A percentile compares a stretch with the other conserved stretches of the same genome.
Evolutionary conservation across 92 coral and sea anemone genomes (phyloP).

Genomic region (Plumapathes pennacea): DNA sequence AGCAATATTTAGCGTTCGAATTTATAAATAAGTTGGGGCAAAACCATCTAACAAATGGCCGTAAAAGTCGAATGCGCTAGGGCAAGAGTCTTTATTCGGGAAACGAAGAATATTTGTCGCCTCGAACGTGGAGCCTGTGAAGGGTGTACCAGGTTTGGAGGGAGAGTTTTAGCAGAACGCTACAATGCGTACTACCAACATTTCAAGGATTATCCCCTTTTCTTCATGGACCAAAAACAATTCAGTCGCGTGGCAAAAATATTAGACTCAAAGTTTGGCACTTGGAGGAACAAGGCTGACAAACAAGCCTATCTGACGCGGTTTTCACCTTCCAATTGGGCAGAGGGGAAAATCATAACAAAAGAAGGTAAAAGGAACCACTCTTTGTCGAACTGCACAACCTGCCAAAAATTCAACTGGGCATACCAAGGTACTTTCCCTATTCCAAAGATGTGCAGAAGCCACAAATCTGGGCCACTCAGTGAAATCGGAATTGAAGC

Average conservation of each 20-base stretch:
- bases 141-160: conserved; percentile 12
- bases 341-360: conserved; percentile 7
- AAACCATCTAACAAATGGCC: conserved; percentile 7
- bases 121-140: not conserved
- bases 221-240: conserved; percentile 4
- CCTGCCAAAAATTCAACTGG: conserved; percentile 12
- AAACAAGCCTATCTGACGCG: conserved; percentile 6
- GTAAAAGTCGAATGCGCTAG: conserved; percentile 21
- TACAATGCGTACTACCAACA: conserved; percentile 10
- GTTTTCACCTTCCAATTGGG: conserved; percentile 7
- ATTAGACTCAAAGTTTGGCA: conserved; percentile 6
- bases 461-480: not conserved
- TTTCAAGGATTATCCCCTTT: conserved; percentile 20
- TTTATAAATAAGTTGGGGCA: no score
- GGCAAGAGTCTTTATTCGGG: conserved; percentile 6
- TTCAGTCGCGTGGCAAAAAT: conserved; percentile 11
- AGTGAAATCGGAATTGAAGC: not conserved
- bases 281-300: conserved; percentile 12
- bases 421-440: conserved; percentile 22
- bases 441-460: conserved; percentile 4
- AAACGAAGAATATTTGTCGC: conserved; percentile 11
- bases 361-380: conserved; percentile 16
- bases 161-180: conserved; percentile 10
- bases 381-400: conserved; percentile 21
- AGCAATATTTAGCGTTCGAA: no score